A percentile compares a stretch with the other conserved stretches of the same genome.
These are phyloP conservation scores for Ophion ellenae DNA, from an alignment of 2,888 invertebrate genomes.

Conservation along the genomic window DNA sequence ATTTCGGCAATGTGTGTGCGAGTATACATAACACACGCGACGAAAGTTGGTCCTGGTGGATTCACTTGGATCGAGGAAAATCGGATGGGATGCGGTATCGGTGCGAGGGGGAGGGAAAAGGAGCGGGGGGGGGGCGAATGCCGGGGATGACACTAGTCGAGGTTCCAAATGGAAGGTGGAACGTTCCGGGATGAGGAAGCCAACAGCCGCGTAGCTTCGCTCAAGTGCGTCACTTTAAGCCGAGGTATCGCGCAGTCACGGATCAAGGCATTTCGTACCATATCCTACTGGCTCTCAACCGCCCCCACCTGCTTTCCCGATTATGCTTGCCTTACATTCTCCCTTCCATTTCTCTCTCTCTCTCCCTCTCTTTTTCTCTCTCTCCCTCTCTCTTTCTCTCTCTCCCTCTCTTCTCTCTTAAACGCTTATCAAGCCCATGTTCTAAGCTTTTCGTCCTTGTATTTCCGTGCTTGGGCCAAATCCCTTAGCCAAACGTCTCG, in stretches of 20 bases:
- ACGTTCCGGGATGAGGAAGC: constrained; percentile 67
- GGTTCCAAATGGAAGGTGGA: constrained; percentile 69
- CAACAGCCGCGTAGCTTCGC: constrained; percentile 72
- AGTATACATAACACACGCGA: not conserved
- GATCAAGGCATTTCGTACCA: constrained; percentile 67
- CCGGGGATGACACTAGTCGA: constrained; percentile 36
- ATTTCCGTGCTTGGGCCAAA: constrained; percentile 41
- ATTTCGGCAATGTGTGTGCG: constrained; percentile 29
- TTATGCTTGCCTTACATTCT: constrained; percentile 27
- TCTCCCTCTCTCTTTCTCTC: not conserved
- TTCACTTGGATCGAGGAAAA: too few species aligned
- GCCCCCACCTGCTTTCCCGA: constrained; percentile 49
- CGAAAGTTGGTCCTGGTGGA: constrained; percentile 19
- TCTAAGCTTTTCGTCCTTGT: constrained; percentile 44
- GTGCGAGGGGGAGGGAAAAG: not conserved
- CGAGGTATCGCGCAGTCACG: constrained; percentile 73
- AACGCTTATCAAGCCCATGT: constrained; percentile 30
- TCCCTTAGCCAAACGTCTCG: constrained; percentile 28
- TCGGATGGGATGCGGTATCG: not conserved
- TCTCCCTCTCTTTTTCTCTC: not conserved
- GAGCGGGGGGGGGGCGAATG: not conserved
- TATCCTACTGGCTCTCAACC: constrained; percentile 53
- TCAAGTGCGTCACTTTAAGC: constrained; percentile 78
- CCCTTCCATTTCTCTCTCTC: constrained; percentile 13
- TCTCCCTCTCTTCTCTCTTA: constrained; percentile 9